Evolutionary conservation across 2,113 vertebrate genomes (phyloP).

Genomic region (Dinomys branickii): DNA sequence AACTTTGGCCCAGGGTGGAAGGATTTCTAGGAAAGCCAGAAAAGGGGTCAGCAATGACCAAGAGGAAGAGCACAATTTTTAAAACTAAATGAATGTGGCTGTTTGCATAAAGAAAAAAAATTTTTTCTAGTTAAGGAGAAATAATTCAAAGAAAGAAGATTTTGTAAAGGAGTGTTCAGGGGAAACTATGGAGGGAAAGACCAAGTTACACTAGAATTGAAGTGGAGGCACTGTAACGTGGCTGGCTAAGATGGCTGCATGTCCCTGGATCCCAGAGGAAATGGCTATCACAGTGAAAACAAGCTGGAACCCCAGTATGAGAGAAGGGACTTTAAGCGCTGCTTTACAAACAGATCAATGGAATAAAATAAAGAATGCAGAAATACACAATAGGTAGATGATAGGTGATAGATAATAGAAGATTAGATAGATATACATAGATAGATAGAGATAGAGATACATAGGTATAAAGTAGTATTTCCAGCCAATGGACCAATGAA

Average conservation of each 20-base stretch:
- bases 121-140: background rate
- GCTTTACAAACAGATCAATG: background rate
- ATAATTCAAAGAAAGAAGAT: background rate
- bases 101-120: background rate
- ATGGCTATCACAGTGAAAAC: background rate
- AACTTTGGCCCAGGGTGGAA: background rate
- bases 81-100: too few relatives aligned
- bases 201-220: background rate
- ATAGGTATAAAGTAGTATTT: background rate
- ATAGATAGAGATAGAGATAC: background rate
- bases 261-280: background rate
- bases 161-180: background rate
- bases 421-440: background rate
- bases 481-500: background rate
- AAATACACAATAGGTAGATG: background rate
- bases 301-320: background rate
- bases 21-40: background rate
- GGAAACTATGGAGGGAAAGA: too few relatives aligned
- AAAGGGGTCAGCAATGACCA: background rate
- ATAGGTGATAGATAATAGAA: too few relatives aligned
- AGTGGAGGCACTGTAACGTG: background rate
- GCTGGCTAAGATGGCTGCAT: background rate
- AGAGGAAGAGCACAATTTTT: background rate
- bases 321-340: too few relatives aligned
- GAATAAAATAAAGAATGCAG: background rate